A percentile compares a stretch with the other conserved stretches of the same genome.
Evolutionary conservation across 2,113 vertebrate species (phyloP).

Genomic region (Acrocephalus arundinaceus): DNA sequence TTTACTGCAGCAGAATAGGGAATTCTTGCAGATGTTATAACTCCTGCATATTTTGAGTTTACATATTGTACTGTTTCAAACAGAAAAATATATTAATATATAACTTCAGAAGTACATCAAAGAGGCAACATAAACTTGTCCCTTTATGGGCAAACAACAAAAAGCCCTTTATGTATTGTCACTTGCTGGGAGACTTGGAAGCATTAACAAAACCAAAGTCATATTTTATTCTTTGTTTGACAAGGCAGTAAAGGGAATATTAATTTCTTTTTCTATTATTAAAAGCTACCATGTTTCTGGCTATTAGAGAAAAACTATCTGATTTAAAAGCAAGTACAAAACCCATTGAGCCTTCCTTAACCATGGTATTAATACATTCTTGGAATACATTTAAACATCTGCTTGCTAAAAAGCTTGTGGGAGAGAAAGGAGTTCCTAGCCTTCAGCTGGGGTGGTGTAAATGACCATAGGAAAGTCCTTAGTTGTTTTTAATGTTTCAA

Average conservation of each 20-base stretch:
- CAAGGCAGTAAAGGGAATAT: neutral
- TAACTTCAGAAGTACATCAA: neutral
- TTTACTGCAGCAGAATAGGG: neutral
- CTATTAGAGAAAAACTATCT: neutral
- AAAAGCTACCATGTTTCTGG: neutral
- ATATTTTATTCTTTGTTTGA: neutral
- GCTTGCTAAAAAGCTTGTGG: neutral
- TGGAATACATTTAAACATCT: neutral
- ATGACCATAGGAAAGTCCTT: neutral
- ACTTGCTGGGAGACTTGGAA: neutral
- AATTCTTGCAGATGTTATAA: neutral
- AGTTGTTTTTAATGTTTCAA: neutral
- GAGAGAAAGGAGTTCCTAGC: neutral
- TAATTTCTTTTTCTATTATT: neutral
- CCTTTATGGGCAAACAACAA: neutral
- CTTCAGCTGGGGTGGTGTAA: neutral
- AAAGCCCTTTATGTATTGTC: neutral
- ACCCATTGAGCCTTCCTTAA: neutral
- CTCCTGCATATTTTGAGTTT: neutral
- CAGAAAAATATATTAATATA: neutral
- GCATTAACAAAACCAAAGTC: neutral
- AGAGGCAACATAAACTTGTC: neutral
- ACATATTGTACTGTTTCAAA: neutral
- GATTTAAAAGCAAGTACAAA: neutral
- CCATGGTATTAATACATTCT: neutral